Conservation (phyloP, 2,888 invertebrate genomes). For the Masnerella sp. region DNA sequence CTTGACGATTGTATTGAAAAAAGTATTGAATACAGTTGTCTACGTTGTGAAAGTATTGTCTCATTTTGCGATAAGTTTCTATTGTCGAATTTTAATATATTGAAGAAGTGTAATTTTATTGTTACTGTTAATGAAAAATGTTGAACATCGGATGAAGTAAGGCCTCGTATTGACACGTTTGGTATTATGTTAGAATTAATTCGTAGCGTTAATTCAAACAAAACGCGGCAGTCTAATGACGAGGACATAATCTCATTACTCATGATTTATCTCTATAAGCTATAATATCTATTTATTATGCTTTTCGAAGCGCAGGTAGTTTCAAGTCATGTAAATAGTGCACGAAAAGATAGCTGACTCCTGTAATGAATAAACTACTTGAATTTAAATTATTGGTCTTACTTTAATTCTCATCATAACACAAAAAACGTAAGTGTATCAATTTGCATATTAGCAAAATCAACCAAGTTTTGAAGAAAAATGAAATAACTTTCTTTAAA, state of each 20-base stretch:
- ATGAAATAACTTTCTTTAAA: too few relatives aligned
- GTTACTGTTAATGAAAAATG: constrained; percentile 34
- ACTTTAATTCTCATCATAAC: too few relatives aligned
- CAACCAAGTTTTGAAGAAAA: too few relatives aligned
- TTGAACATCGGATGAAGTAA: constrained; percentile 17
- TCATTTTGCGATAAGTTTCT: constrained; percentile 25
- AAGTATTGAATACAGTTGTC: background rate
- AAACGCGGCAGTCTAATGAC: constrained; percentile 38
- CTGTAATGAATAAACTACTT: constrained; percentile 46
- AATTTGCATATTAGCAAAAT: background rate
- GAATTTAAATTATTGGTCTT: constrained; percentile 29
- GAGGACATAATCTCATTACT: constrained; percentile 27
- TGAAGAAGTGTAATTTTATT: constrained; percentile 24
- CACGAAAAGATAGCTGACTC: constrained; percentile 39
- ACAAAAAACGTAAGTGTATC: background rate
- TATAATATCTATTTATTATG: constrained; percentile 47
- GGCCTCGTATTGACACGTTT: constrained; percentile 24
- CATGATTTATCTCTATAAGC: constrained; percentile 24
- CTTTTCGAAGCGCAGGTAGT: constrained; percentile 48
- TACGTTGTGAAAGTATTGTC: constrained; percentile 20
- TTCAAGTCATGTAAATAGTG: constrained; percentile 56
- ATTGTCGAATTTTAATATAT: constrained; percentile 10
- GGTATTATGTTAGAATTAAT: constrained; percentile 27
- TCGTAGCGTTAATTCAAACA: constrained; percentile 17
- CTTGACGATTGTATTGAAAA: background rate